Conservation (phyloP, 1,140 invertebrate species). For the Helicoverpa zea region DNA sequence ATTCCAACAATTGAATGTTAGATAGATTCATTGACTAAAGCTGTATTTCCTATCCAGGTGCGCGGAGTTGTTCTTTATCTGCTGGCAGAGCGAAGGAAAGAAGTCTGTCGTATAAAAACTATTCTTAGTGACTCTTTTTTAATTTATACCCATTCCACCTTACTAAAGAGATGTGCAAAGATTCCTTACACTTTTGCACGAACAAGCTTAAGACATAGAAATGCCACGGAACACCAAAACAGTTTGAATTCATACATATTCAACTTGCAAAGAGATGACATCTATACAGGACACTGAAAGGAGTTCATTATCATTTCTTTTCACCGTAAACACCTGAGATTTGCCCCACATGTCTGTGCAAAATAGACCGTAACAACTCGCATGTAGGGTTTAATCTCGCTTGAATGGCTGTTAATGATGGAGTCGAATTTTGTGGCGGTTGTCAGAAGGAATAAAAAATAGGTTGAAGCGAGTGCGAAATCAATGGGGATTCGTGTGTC, state of each 20-base stretch:
- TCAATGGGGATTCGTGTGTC: constrained; percentile 37
- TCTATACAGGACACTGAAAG: constrained; percentile 51
- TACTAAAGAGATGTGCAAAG: no score
- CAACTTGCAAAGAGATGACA: constrained; percentile 55
- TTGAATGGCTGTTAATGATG: constrained; percentile 46
- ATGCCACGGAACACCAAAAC: constrained; percentile 22
- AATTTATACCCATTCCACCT: no score
- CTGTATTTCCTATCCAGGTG: no score
- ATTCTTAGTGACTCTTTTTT: no score
- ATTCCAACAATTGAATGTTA: no score
- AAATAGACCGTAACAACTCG: constrained; percentile 48
- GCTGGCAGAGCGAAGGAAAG: no score
- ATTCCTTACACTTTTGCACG: background rate
- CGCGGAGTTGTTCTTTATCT: no score
- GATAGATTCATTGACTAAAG: no score
- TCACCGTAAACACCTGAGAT: constrained; percentile 69
- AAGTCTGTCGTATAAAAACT: no score
- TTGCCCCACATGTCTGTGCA: constrained; percentile 31
- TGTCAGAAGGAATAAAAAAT: constrained; percentile 51
- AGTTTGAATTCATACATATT: constrained; percentile 57
- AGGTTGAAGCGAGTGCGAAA: constrained; percentile 37
- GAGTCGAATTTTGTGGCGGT: constrained; percentile 36
- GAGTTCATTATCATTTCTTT: constrained; percentile 77
- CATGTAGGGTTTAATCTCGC: constrained; percentile 10
- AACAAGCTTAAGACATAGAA: background rate